Conservation (phyloP, 92 coral and sea anemone species). For the Porites divaricata region DNA sequence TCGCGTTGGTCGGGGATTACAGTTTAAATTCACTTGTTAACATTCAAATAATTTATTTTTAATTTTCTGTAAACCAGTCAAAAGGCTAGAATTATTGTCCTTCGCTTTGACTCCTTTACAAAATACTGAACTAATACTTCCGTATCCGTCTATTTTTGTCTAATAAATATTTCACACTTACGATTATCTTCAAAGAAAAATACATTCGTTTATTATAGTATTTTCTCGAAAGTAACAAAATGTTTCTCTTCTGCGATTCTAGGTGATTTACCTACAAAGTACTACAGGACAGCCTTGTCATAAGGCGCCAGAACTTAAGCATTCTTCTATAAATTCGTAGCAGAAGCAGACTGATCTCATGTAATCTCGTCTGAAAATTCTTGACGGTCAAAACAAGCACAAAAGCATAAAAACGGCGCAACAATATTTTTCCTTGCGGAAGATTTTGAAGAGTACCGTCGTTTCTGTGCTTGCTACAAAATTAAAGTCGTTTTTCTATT, state of each 20-base stretch:
- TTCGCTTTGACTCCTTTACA: background rate
- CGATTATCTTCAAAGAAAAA: background rate
- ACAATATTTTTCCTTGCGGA: too few relatives aligned
- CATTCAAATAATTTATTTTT: constrained; percentile 12
- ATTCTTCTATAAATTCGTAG: background rate
- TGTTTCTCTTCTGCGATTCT: background rate
- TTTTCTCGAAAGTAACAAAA: background rate
- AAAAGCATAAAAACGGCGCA: too few relatives aligned
- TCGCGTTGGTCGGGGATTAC: background rate
- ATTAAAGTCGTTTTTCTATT: too few relatives aligned
- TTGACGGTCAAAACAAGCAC: too few relatives aligned
- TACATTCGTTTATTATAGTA: constrained; percentile 2
- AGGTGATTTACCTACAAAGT: background rate
- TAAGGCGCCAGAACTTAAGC: background rate
- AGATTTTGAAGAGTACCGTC: too few relatives aligned
- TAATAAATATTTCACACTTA: constrained; percentile 15
- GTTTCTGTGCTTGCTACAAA: too few relatives aligned
- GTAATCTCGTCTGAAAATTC: too few relatives aligned
- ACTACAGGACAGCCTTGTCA: too few relatives aligned
- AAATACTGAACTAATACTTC: background rate
- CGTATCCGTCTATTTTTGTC: background rate
- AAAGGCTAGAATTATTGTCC: background rate
- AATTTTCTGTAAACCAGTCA: constrained; percentile 11
- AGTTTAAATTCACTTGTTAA: background rate
- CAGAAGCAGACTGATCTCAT: background rate